Percentiles rank a stretch among this genome's conserved stretches.
phyloP scores from a whole-genome alignment of 2,888 invertebrate genomes.

The Kuschelorhynchus macadamiae region DNA sequence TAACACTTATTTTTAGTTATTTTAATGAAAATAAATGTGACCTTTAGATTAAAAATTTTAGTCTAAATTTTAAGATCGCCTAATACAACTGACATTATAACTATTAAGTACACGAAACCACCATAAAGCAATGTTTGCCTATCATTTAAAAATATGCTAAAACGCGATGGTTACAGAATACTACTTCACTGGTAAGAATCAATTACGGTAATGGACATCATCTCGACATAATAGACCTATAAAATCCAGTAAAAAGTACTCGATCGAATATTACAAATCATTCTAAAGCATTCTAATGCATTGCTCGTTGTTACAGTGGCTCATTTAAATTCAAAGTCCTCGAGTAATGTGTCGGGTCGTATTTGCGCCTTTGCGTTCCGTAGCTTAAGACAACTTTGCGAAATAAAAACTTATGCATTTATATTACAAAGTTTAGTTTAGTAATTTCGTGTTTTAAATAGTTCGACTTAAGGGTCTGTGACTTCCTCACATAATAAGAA shows the following conservation, averaged over 20 bases:
- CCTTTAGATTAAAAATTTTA: not conserved
- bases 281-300: slow-evolving; percentile 25
- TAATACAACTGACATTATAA: too few species aligned
- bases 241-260: slow-evolving; percentile 26
- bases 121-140: too few species aligned
- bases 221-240: slow-evolving; percentile 25
- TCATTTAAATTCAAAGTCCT: slow-evolving; percentile 32
- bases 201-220: slow-evolving; percentile 9
- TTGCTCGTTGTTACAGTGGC: slow-evolving; percentile 16
- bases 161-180: too few species aligned
- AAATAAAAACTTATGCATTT: not conserved
- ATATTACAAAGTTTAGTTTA: too few species aligned
- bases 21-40: not conserved
- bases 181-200: not conserved
- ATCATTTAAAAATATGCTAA: too few species aligned
- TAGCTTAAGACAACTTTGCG: not conserved
- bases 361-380: slow-evolving; percentile 11
- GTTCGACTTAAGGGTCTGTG: too few species aligned
- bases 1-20: too few species aligned
- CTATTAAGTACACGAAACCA: too few species aligned
- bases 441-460: too few species aligned
- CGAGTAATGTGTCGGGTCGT: slow-evolving; percentile 10
- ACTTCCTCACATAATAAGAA: too few species aligned
- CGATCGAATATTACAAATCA: slow-evolving; percentile 32
- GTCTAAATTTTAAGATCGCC: not conserved